These are phyloP conservation scores for Cryptoprocta ferox DNA, from an alignment of 2,797 vertebrate genomes.

Conservation along the genomic window DNA sequence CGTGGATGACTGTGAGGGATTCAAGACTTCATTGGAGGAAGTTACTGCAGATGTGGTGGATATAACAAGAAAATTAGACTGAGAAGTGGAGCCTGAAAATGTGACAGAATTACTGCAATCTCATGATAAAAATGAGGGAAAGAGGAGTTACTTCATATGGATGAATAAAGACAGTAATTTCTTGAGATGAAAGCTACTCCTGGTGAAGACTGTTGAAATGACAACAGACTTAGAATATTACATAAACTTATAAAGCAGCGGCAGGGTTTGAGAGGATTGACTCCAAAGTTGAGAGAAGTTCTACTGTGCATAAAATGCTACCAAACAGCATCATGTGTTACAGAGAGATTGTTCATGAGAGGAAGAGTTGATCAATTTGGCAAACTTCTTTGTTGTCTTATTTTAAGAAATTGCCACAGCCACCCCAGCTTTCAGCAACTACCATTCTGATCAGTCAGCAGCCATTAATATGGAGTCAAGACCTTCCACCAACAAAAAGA, in stretches of 20 bases:
- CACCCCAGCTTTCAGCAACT: neutral
- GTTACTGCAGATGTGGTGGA: neutral
- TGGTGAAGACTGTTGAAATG: neutral
- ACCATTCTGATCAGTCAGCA: neutral
- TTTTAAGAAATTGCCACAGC: neutral
- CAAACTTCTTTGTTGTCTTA: neutral
- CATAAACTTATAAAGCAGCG: neutral
- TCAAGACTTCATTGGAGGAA: neutral
- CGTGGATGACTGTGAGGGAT: neutral
- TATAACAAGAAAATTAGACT: neutral
- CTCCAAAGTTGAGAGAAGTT: neutral
- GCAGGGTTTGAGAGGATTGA: neutral
- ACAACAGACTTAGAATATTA: neutral
- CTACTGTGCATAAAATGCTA: neutral
- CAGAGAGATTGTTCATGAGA: neutral
- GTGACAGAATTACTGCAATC: neutral
- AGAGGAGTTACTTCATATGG: neutral
- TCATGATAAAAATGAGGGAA: neutral
- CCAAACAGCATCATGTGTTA: neutral
- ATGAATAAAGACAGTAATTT: neutral
- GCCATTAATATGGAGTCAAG: neutral
- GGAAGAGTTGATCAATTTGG: neutral
- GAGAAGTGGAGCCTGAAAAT: neutral
- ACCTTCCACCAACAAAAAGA: neutral
- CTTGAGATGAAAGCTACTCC: neutral